Evolutionary conservation across 2,888 invertebrate species (phyloP).

Genomic region (Orgyia antiqua): DNA sequence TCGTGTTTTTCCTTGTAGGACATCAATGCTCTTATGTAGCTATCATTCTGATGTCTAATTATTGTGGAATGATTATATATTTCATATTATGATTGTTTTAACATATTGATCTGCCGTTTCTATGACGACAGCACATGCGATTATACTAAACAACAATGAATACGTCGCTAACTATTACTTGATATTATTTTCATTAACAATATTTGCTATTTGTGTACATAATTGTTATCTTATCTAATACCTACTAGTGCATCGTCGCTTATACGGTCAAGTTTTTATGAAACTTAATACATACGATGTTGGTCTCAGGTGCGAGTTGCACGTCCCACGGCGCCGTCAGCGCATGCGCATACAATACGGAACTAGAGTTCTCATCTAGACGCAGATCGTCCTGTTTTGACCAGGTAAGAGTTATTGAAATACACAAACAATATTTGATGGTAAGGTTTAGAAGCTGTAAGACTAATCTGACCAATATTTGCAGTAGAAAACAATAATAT

Average conservation of each 20-base stretch:
- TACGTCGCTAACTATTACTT: slow-evolving; percentile 25
- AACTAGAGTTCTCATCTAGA: slow-evolving; percentile 21
- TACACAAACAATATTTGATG: too few relatives aligned
- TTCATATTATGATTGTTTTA: too few relatives aligned
- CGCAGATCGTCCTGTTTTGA: slow-evolving; percentile 27
- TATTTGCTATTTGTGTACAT: slow-evolving; percentile 37
- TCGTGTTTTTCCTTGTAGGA: too few relatives aligned
- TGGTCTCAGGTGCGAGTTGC: slow-evolving; percentile 59
- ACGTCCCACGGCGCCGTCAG: slow-evolving; percentile 44
- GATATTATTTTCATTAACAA: slow-evolving; percentile 25
- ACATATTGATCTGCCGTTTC: too few relatives aligned
- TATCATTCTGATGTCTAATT: too few relatives aligned
- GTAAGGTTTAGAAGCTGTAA: too few relatives aligned
- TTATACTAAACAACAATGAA: too few relatives aligned
- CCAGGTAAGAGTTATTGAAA: slow-evolving; percentile 37
- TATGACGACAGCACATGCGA: too few relatives aligned
- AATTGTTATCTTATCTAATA: slow-evolving; percentile 62
- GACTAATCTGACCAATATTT: too few relatives aligned
- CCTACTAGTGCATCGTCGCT: slow-evolving; percentile 40
- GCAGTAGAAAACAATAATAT: too few relatives aligned
- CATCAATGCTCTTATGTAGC: too few relatives aligned
- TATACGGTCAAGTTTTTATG: slow-evolving; percentile 31
- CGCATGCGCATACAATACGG: slow-evolving; percentile 29
- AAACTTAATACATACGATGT: slow-evolving; percentile 49
- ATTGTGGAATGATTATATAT: too few relatives aligned